These are phyloP conservation scores for Cottus gobio DNA, from an alignment of 2,113 vertebrate species.

Conservation along the genomic window DNA sequence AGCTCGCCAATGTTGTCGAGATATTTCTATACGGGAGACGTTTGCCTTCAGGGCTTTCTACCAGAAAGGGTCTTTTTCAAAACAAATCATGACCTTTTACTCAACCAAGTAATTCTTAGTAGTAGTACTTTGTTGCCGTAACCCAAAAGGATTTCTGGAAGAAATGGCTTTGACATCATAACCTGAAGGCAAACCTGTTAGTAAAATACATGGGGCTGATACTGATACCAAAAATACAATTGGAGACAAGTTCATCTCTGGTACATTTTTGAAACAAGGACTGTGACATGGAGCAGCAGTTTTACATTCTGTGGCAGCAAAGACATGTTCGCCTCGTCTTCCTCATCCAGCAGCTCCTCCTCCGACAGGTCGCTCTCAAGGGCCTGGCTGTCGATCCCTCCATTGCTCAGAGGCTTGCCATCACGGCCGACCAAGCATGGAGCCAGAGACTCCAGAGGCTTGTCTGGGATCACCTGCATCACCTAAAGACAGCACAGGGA, in stretches of 20 bases:
- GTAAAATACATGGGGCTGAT: neutral
- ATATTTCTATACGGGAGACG: neutral
- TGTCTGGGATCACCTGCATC: slow-evolving; percentile 85
- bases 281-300: neutral
- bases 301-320: slow-evolving; percentile 87
- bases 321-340: slow-evolving; percentile 88
- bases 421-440: slow-evolving; percentile 78
- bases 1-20: neutral
- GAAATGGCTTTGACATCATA: neutral
- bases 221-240: neutral
- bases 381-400: slow-evolving; percentile 69
- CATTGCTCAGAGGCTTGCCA: slow-evolving; percentile 79
- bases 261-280: neutral
- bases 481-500: slow-evolving; percentile 78
- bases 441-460: slow-evolving; percentile 73
- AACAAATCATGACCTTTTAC: neutral
- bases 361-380: slow-evolving; percentile 78
- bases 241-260: neutral
- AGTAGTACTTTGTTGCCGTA: too few species aligned
- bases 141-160: neutral
- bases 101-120: neutral
- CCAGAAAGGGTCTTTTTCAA: neutral
- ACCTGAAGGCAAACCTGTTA: neutral
- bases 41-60: too few species aligned
- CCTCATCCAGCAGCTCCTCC: slow-evolving; percentile 79